A percentile compares a stretch with the other conserved stretches of the same genome.
phyloP scores from a whole-genome alignment of 2,888 invertebrate genomes.

The Pristionchus exspectatus region DNA sequence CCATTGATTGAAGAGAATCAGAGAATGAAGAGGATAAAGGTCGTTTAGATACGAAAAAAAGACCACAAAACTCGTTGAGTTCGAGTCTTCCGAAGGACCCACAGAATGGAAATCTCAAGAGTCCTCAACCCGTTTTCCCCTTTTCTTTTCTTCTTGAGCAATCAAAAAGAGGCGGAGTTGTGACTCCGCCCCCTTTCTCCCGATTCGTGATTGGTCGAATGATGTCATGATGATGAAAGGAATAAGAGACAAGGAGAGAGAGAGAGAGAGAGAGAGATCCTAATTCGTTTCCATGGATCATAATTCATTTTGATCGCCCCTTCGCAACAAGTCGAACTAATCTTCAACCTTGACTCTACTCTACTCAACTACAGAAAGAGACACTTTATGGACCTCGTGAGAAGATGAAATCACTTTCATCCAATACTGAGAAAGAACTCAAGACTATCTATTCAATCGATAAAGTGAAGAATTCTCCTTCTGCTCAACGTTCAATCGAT shows the following conservation, averaged over 20 bases:
- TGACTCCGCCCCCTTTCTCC: slow-evolving; percentile 1
- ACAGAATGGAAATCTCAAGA: slow-evolving; percentile 17
- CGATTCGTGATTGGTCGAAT: not conserved
- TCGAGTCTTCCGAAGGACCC: not conserved
- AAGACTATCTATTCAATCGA: not conserved
- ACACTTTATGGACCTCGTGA: not conserved
- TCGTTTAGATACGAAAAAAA: not conserved
- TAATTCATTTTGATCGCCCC: not conserved
- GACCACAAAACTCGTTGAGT: not conserved
- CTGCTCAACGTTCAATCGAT: not conserved
- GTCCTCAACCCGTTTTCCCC: not conserved
- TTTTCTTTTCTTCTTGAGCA: not conserved
- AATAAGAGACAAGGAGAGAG: too few relatives aligned
- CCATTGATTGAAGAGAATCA: not conserved
- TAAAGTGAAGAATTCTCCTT: not conserved
- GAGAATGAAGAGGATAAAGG: not conserved
- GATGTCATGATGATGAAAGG: not conserved
- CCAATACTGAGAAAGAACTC: not conserved
- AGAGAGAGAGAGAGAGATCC: not conserved
- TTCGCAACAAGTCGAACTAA: not conserved
- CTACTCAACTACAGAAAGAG: too few relatives aligned
- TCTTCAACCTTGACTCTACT: not conserved
- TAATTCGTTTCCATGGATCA: not conserved
- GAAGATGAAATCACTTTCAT: not conserved
- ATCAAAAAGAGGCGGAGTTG: slow-evolving; percentile 21